Percentiles rank a stretch among this genome's conserved stretches.
Evolutionary conservation across 2,113 vertebrate genomes (phyloP).

Genomic region (Thamnaconus septentrionalis): DNA sequence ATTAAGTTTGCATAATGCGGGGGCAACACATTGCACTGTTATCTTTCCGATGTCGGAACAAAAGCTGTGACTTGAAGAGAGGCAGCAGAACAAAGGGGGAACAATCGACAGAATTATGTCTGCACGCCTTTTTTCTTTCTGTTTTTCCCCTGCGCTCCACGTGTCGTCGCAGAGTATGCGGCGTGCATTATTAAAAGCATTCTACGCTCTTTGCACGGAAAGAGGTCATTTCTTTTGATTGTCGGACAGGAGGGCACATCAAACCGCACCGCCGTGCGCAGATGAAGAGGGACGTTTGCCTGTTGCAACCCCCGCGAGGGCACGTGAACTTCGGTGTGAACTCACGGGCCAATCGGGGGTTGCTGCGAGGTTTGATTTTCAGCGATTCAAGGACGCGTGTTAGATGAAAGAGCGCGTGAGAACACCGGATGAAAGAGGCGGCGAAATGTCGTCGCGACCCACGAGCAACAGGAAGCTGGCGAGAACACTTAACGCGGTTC

Average conservation of each 20-base stretch:
- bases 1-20: too few species aligned
- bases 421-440: not conserved
- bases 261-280: slow-evolving; percentile 5
- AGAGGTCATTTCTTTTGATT: slow-evolving; percentile 7
- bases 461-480: too few species aligned
- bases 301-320: not conserved
- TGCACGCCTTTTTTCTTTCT: slow-evolving; percentile 14
- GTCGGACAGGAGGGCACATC: slow-evolving; percentile 21
- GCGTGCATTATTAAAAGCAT: slow-evolving; percentile 31
- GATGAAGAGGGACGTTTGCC: not conserved
- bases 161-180: slow-evolving; percentile 4
- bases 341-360: too few species aligned
- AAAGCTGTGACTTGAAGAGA: slow-evolving; percentile 10
- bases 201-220: slow-evolving; percentile 1
- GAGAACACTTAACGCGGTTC: too few species aligned
- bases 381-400: not conserved
- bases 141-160: not conserved
- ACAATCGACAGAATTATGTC: slow-evolving; percentile 3
- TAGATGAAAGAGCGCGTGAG: not conserved
- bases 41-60: slow-evolving; percentile 5
- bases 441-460: too few species aligned
- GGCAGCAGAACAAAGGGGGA: slow-evolving; percentile 32
- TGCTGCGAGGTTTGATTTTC: not conserved
- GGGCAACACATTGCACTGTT: too few species aligned
- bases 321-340: too few species aligned